Evolutionary conservation across 2,113 vertebrate genomes (phyloP).

Genomic region (Calidris pygmaea): DNA sequence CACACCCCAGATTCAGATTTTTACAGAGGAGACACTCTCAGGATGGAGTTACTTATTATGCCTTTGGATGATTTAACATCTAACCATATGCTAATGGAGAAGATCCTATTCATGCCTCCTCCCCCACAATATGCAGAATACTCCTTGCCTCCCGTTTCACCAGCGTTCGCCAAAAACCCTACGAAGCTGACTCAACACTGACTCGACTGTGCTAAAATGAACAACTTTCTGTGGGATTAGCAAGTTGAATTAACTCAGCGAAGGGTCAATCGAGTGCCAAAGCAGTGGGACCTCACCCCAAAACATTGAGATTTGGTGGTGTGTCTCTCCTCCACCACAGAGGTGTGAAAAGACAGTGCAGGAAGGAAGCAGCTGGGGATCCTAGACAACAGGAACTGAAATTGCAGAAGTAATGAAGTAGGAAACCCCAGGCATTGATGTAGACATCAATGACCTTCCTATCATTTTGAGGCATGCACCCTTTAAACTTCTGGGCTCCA

Average conservation of each 20-base stretch:
- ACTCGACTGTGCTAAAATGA: background rate
- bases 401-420: background rate
- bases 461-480: background rate
- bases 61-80: background rate
- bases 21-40: background rate
- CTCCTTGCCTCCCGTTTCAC: background rate
- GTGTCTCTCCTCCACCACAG: background rate
- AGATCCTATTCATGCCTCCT: constrained; percentile 6
- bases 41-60: background rate
- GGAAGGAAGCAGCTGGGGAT: background rate
- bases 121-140: constrained; percentile 19
- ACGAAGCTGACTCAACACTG: background rate
- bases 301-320: background rate
- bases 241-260: background rate
- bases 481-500: background rate
- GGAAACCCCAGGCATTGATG: rapidly evolving
- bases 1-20: background rate
- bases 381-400: background rate
- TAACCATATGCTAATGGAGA: constrained; percentile 10
- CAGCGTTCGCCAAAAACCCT: background rate
- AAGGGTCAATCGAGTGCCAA: background rate
- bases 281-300: background rate
- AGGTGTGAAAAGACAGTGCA: background rate
- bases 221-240: background rate
- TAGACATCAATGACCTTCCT: background rate